Conservation (phyloP, 2,113 vertebrate species). For the Passer domesticus region DNA sequence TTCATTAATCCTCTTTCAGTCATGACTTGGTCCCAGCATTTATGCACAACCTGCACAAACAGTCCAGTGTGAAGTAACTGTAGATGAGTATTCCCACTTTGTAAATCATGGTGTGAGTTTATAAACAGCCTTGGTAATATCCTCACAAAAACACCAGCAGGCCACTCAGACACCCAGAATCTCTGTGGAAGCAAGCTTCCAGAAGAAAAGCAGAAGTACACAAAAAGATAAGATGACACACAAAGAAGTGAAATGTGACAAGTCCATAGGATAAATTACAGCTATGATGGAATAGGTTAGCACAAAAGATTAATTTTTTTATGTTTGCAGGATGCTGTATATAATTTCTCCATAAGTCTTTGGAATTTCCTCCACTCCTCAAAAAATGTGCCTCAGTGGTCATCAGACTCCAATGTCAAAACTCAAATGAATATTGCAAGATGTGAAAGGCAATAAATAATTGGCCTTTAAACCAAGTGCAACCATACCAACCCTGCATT, state of each 20-base stretch:
- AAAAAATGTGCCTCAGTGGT: accelerated
- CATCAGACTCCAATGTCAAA: not conserved
- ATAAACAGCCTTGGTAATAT: not conserved
- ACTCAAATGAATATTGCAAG: not conserved
- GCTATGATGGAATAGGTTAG: not conserved
- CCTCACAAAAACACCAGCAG: not conserved
- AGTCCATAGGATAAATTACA: not conserved
- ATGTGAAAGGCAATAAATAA: not conserved
- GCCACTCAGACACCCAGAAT: not conserved
- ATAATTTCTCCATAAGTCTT: not conserved
- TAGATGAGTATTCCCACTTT: not conserved
- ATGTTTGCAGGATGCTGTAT: not conserved
- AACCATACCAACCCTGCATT: not conserved
- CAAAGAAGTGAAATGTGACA: not conserved
- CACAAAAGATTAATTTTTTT: not conserved
- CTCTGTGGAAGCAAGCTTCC: not conserved
- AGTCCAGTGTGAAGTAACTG: not conserved
- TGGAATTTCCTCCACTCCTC: not conserved
- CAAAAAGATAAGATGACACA: not conserved
- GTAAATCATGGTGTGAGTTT: not conserved
- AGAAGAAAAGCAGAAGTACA: not conserved
- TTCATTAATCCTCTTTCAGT: not conserved
- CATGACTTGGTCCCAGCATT: not conserved
- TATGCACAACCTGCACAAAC: not conserved
- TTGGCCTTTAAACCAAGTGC: not conserved